These are phyloP conservation scores for Yponomeuta cagnagella DNA, from an alignment of 2,888 invertebrate genomes.

Conservation along the genomic window DNA sequence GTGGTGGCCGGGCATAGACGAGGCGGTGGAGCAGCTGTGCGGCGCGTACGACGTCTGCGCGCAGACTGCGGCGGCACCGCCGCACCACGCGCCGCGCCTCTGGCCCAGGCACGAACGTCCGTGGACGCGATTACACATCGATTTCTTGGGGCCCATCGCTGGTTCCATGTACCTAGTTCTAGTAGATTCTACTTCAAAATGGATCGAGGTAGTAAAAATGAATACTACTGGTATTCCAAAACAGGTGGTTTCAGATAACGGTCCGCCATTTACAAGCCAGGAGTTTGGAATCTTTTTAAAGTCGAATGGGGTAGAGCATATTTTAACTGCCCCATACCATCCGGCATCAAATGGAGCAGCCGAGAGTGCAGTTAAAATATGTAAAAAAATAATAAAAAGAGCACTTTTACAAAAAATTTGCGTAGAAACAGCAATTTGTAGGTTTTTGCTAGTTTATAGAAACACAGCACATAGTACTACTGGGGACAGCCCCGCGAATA, in stretches of 20 bases:
- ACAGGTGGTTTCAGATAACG: background rate
- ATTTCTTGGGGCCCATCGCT: background rate
- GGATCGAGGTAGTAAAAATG: background rate
- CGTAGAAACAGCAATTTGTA: too few species aligned
- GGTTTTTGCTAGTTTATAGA: too few species aligned
- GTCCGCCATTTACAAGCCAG: background rate
- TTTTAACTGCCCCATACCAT: background rate
- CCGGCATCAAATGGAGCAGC: conserved; percentile 7
- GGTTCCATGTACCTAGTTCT: background rate
- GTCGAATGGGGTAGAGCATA: too few species aligned
- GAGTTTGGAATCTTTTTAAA: too few species aligned
- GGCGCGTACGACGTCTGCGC: conserved; percentile 7
- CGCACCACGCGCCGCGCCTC: background rate
- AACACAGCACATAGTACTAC: too few species aligned
- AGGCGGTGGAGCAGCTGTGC: conserved; percentile 8
- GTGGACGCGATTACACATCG: conserved; percentile 4
- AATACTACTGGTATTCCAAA: background rate
- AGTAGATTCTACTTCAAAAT: background rate
- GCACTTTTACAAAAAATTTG: background rate
- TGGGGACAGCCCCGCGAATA: too few species aligned
- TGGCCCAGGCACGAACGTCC: background rate
- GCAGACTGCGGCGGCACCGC: conserved; percentile 8
- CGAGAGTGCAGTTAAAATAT: background rate
- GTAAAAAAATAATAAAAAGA: conserved; percentile 1
- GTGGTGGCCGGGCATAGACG: conserved; percentile 14